phyloP scores from a whole-genome alignment of 1,140 invertebrate species.

The Calephelis virginiensis region DNA sequence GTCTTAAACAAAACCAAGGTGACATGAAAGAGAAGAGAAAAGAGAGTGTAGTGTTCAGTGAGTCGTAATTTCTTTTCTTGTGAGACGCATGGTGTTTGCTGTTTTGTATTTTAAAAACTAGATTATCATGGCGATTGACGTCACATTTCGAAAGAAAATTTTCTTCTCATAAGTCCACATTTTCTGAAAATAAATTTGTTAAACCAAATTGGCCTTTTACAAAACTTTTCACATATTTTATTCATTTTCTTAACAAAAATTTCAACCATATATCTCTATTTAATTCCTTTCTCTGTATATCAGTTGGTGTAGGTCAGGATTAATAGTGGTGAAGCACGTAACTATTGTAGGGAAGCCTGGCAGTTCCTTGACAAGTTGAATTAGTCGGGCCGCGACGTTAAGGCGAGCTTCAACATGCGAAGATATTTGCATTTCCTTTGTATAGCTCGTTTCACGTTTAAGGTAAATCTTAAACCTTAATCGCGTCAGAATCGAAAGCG shows the following conservation, averaged over 20 bases:
- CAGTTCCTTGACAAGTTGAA: conserved; percentile 12
- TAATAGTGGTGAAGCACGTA: conserved; percentile 1
- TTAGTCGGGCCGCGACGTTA: conserved; percentile 5
- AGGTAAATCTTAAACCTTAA: not conserved
- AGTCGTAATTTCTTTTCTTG: too few relatives aligned
- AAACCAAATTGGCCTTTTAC: too few relatives aligned
- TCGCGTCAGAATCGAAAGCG: not conserved
- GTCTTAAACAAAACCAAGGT: too few relatives aligned
- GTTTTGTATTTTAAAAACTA: too few relatives aligned
- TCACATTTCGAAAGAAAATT: too few relatives aligned
- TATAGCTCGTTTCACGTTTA: not conserved
- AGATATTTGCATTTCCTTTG: conserved; percentile 9
- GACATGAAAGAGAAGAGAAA: too few relatives aligned
- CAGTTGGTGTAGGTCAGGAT: conserved; percentile 9
- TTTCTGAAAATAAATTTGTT: too few relatives aligned
- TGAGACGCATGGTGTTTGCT: too few relatives aligned
- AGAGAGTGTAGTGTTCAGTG: too few relatives aligned
- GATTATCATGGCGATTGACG: too few relatives aligned
- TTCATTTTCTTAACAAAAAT: not conserved
- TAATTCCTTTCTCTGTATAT: not conserved
- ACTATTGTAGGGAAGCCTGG: conserved; percentile 8
- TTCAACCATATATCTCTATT: not conserved
- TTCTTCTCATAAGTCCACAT: too few relatives aligned
- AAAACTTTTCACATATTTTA: too few relatives aligned
- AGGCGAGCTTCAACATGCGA: not conserved